Evolutionary conservation across 2,113 vertebrate species (phyloP).

Genomic region (Cnemophilus loriae): DNA sequence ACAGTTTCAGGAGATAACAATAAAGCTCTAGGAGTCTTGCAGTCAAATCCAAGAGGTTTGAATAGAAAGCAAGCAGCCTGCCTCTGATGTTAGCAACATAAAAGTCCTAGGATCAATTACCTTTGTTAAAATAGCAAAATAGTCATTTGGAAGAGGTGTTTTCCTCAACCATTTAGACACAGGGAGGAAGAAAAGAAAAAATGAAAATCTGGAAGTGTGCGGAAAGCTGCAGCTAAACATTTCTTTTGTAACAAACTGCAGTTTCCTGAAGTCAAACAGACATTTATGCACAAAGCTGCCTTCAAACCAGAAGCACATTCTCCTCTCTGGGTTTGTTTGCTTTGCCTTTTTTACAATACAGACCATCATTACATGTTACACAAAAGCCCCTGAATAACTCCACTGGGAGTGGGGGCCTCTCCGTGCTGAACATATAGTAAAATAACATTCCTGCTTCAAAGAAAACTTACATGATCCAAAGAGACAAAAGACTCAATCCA

Average conservation of each 20-base stretch:
- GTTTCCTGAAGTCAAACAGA: not conserved
- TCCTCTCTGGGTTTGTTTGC: not conserved
- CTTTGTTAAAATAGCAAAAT: not conserved
- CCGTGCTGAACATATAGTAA: not conserved
- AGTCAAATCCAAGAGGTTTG: not conserved
- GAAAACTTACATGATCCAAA: not conserved
- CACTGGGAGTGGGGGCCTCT: not conserved
- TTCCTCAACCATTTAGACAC: not conserved
- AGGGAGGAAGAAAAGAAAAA: not conserved
- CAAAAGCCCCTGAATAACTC: not conserved
- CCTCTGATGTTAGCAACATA: not conserved
- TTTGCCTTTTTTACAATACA: not conserved
- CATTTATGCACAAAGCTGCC: not conserved
- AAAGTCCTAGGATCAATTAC: not conserved
- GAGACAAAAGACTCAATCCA: slow-evolving; percentile 1
- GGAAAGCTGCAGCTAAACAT: not conserved
- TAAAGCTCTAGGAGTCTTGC: not conserved
- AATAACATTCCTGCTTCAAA: slow-evolving; percentile 26
- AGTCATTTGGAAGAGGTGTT: not conserved
- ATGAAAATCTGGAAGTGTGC: not conserved
- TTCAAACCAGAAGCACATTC: not conserved
- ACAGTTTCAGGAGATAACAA: not conserved
- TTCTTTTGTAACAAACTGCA: not conserved
- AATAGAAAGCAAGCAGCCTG: not conserved
- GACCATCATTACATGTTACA: not conserved